Evolutionary conservation across 2,113 vertebrate species (phyloP), one percentile per base, ranked within the genome.

Genomic region (Xiphophorus couchianus): DNA sequence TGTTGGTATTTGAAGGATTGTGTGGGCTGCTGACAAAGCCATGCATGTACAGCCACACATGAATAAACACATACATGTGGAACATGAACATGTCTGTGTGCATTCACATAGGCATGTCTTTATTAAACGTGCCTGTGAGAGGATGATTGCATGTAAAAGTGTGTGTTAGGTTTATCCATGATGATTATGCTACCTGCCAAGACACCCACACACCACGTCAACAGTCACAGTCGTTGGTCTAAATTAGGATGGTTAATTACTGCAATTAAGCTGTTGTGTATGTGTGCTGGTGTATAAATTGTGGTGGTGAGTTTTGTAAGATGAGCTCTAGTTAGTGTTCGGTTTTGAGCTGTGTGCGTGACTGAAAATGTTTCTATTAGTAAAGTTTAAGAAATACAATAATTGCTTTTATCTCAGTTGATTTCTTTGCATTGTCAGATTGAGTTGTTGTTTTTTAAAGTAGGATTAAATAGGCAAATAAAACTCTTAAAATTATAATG

Each of bases 211-310:
- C 76, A 19, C 75, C 76, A 73, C 83, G 89, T 88, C 91, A 93
- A 87, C 88, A 90, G 79, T 90, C 88, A 86, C 87, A 90, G 80
- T 89, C 89, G 84, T 85, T 91, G 88, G 86, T 93, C 88, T 88
- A 91, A 90, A 90, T 92, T 89, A 92, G 87, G 84, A 78, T 81
- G 77, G 72, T 91, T 93, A 93, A 92, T 93, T 92, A 92, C 78
- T 84, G 84, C 84, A 86, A 85, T 92, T 92, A 89, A 92, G 88
- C 86, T 80, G 70, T 35, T 74, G 81, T 83, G 35, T 37, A 11
- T 82, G 39, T 80, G 64, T 73, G 74, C 89, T 73, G 85, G 80
- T 81, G 80, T 48, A 73, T 33, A 51, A 60, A 80, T 69, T 78
- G 64, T n/a, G 65, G 60, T 64, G 65, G 80, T 69, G 72, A 30